Evolutionary conservation across 2,888 invertebrate species (phyloP).

Genomic region (Harmothoe impar): DNA sequence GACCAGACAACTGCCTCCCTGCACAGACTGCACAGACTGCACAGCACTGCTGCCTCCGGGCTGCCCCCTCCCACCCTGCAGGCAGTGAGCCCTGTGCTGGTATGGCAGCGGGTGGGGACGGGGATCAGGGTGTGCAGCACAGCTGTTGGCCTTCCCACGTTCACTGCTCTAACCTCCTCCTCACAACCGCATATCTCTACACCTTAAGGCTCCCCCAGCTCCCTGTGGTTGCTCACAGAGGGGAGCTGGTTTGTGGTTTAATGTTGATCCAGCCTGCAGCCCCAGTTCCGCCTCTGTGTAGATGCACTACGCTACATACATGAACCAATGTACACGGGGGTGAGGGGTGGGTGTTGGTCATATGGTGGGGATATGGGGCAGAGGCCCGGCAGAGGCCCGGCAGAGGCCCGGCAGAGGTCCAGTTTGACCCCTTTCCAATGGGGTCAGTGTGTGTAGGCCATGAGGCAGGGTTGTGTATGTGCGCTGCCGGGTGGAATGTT

Average conservation of each 20-base stretch:
- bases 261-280: too few species aligned
- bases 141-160: conserved; percentile 18
- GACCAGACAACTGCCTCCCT: background rate
- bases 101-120: background rate
- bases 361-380: too few species aligned
- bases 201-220: too few species aligned
- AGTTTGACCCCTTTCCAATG: background rate
- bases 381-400: too few species aligned
- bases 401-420: too few species aligned
- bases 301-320: too few species aligned
- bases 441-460: background rate
- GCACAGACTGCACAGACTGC: background rate
- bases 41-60: background rate
- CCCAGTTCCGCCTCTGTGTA: too few species aligned
- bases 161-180: background rate
- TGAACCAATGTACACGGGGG: too few species aligned
- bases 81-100: background rate
- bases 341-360: too few species aligned
- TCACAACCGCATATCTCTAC: background rate
- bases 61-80: too few species aligned
- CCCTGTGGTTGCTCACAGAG: too few species aligned
- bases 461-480: background rate
- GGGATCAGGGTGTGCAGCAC: background rate
- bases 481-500: background rate
- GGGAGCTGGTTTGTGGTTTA: too few species aligned